Percentiles rank a stretch among this genome's conserved stretches.
phyloP scores from a whole-genome alignment of 2,888 invertebrate species.

The Entomobrya proxima region DNA sequence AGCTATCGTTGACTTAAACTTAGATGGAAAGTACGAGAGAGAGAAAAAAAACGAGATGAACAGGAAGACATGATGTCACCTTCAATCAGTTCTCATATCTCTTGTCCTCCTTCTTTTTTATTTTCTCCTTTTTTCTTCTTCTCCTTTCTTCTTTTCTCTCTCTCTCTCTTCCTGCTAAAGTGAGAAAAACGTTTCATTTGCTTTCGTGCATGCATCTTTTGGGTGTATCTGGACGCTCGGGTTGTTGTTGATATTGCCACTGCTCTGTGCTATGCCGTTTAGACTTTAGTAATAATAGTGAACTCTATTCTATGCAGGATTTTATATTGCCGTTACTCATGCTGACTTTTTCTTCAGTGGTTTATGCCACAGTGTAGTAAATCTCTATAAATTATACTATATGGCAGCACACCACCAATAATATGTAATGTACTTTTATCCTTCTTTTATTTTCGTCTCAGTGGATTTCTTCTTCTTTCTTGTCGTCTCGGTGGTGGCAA shows the following conservation, averaged over 20 bases:
- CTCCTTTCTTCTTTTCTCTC: background rate
- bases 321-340: no score
- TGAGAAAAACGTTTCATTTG: constrained; percentile 46
- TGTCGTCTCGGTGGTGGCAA: background rate
- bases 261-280: background rate
- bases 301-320: no score
- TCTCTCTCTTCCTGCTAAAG: constrained; percentile 20
- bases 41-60: constrained; percentile 51
- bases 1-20: constrained; percentile 54
- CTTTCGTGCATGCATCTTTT: constrained; percentile 9
- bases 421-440: constrained; percentile 1
- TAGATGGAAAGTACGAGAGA: constrained; percentile 30
- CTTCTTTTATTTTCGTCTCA: constrained; percentile 39
- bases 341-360: no score
- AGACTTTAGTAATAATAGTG: no score
- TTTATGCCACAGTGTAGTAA: no score
- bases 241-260: background rate
- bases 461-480: constrained; percentile 20
- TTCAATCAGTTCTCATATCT: constrained; percentile 66
- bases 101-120: constrained; percentile 47
- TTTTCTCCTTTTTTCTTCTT: constrained; percentile 20
- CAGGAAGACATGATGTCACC: constrained; percentile 63
- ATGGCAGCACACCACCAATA: background rate
- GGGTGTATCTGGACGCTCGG: background rate
- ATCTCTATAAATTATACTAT: no score